phyloP scores from a whole-genome alignment of 2,113 vertebrate genomes.

The Corythaixoides concolor region DNA sequence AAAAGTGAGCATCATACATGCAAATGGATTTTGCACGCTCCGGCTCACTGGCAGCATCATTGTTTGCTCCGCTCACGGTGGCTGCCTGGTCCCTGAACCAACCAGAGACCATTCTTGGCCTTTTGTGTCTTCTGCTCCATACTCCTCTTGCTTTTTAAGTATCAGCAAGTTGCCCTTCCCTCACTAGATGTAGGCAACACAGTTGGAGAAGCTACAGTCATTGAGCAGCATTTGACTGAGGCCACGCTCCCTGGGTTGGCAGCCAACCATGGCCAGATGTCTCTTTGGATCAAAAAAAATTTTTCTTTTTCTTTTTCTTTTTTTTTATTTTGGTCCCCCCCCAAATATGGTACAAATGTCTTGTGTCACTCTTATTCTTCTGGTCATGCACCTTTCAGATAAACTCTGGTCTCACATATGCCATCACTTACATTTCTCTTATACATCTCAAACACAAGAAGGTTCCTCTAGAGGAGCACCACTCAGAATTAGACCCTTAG shows the following conservation, averaged over 20 bases:
- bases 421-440: not conserved
- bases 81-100: not conserved
- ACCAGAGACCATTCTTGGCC: not conserved
- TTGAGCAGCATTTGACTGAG: not conserved
- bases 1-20: not conserved
- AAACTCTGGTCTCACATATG: not conserved
- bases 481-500: not conserved
- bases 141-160: not conserved
- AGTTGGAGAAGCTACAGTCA: not conserved
- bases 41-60: not conserved
- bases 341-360: accelerated
- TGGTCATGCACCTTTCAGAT: not conserved
- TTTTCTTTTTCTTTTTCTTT: no score
- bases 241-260: not conserved
- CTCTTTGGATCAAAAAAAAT: not conserved
- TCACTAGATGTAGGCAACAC: accelerated
- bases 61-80: not conserved
- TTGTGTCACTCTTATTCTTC: not conserved
- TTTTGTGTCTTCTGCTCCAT: not conserved
- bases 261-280: not conserved
- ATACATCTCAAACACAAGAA: not conserved
- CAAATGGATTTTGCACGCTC: not conserved
- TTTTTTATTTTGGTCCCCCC: no score
- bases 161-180: not conserved
- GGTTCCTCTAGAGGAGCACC: not conserved